These are phyloP conservation scores for Hedychridium roseum DNA, from an alignment of 2,888 invertebrate genomes.

Conservation along the genomic window DNA sequence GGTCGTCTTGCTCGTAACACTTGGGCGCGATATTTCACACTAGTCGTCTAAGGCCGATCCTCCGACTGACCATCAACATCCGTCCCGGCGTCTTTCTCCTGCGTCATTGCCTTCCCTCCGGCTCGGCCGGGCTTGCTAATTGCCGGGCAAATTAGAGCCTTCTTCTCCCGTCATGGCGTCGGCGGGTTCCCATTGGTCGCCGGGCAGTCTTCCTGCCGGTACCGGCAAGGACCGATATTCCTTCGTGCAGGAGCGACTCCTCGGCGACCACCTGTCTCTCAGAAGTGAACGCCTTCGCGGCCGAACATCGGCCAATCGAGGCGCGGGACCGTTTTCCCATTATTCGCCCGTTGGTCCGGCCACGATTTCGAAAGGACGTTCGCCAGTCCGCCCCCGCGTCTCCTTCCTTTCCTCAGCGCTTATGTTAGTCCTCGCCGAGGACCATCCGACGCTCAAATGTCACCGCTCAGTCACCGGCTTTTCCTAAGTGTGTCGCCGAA, in stretches of 20 bases:
- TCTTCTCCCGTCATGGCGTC: constrained; percentile 30
- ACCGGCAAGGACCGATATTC: no score
- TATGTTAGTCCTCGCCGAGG: constrained; percentile 27
- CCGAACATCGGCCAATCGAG: constrained; percentile 25
- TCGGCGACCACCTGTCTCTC: constrained; percentile 11
- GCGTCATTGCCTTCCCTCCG: constrained; percentile 23
- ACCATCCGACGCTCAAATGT: no score
- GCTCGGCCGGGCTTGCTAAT: constrained; percentile 37
- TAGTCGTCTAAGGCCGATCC: constrained; percentile 53
- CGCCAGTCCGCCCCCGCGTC: constrained; percentile 36
- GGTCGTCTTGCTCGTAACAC: constrained; percentile 61
- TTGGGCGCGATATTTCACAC: constrained; percentile 65
- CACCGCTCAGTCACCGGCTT: no score
- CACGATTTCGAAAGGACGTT: constrained; percentile 9
- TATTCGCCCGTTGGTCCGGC: constrained; percentile 31
- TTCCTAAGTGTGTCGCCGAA: no score
- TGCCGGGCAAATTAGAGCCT: constrained; percentile 44
- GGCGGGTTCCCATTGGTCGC: constrained; percentile 20
- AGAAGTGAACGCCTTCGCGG: constrained; percentile 28
- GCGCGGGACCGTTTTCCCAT: constrained; percentile 22
- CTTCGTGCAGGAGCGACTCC: constrained; percentile 3
- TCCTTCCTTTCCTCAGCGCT: constrained; percentile 15
- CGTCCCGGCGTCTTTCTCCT: constrained; percentile 40
- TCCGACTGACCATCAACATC: constrained; percentile 36
- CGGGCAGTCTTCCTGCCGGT: neutral